phyloP scores from a whole-genome alignment of 2,113 vertebrate species.

The Ciconia stormi region DNA sequence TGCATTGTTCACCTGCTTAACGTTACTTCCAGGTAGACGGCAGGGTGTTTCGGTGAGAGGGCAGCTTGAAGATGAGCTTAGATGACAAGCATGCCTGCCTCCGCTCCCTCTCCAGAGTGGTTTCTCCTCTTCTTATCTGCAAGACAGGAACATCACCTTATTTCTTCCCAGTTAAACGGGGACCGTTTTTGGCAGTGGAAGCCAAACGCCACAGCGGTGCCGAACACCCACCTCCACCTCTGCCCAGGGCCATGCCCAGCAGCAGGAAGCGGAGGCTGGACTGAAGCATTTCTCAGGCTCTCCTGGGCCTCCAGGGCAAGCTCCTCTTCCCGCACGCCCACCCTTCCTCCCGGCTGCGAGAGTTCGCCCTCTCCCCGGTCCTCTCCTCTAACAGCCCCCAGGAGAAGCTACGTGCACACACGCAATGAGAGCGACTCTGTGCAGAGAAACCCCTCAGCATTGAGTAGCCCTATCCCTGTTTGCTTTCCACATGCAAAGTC shows the following conservation, averaged over 20 bases:
- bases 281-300: background rate
- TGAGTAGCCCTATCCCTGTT: background rate
- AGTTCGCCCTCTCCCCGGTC: background rate
- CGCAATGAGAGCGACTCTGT: background rate
- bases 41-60: background rate
- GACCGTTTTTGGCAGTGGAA: background rate
- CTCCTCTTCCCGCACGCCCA: background rate
- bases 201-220: rapidly evolving
- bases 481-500: background rate
- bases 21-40: background rate
- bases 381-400: no score
- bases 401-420: background rate
- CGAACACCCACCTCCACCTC: background rate
- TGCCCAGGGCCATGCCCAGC: background rate
- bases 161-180: rapidly evolving
- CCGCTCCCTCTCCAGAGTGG: rapidly evolving
- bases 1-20: background rate
- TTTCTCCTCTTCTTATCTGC: background rate
- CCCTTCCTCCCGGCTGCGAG: background rate
- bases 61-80: background rate
- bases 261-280: background rate
- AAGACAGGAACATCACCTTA: background rate
- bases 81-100: no score
- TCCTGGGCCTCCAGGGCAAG: background rate
- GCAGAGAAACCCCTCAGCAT: background rate